phyloP scores from a whole-genome alignment of 2,797 vertebrate species.

The Micrastur ruficollis region DNA sequence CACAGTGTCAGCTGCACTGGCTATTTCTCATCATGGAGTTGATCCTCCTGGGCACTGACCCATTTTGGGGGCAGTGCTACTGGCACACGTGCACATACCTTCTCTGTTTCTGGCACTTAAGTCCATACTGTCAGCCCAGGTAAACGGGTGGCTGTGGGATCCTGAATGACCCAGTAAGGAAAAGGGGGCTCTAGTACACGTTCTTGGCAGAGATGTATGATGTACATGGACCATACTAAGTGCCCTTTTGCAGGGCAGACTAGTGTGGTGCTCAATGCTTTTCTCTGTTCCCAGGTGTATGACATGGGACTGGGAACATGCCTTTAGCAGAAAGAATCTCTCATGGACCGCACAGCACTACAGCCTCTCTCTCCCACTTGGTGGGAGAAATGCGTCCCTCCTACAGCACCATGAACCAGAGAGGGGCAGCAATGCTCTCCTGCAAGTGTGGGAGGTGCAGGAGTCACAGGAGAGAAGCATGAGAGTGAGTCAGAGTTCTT shows the following conservation, averaged over 20 bases:
- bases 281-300: background rate
- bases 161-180: background rate
- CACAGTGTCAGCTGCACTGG: background rate
- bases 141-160: background rate
- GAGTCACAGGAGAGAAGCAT: background rate
- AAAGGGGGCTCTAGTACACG: background rate
- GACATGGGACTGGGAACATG: background rate
- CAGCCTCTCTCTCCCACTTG: background rate
- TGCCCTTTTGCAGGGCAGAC: background rate
- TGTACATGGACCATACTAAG: background rate
- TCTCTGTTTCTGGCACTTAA: background rate
- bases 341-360: background rate
- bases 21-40: background rate
- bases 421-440: background rate
- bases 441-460: background rate
- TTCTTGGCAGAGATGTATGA: background rate
- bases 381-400: background rate
- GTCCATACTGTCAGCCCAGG: background rate
- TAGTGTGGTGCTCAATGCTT: background rate
- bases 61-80: background rate
- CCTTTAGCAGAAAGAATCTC: background rate
- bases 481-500: background rate
- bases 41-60: background rate
- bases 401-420: background rate
- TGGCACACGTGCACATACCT: rapidly evolving